Conservation (phyloP, 2,797 vertebrate genomes). For the Leucoraja ocellata region DNA sequence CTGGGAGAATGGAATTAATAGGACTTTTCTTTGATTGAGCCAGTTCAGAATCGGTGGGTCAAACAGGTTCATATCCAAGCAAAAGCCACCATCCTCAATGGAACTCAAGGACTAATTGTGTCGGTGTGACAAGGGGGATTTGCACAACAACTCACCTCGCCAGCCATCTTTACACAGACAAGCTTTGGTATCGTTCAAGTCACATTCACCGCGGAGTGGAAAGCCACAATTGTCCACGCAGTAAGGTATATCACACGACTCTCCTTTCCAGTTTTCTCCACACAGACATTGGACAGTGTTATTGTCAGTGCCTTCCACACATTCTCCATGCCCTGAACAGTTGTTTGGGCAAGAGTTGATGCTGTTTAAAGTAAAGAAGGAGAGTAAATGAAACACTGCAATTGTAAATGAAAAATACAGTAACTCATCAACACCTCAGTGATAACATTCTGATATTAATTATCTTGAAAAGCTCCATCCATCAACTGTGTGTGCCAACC, state of each 20-base stretch:
- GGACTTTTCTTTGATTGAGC: too few species aligned
- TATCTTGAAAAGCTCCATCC: neutral
- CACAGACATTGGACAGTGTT: slow-evolving; percentile 69
- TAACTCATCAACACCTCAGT: neutral
- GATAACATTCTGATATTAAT: neutral
- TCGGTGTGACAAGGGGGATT: too few species aligned
- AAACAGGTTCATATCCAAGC: too few species aligned
- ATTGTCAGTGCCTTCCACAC: slow-evolving; percentile 57
- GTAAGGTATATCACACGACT: slow-evolving; percentile 79
- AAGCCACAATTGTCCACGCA: slow-evolving; percentile 70
- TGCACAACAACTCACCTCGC: slow-evolving; percentile 71
- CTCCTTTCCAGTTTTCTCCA: slow-evolving; percentile 75
- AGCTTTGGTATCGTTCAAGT: slow-evolving; percentile 49
- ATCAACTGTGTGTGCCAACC: neutral
- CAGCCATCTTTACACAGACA: slow-evolving; percentile 71
- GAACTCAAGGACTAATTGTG: too few species aligned
- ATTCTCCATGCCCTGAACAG: slow-evolving; percentile 80
- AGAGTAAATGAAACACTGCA: neutral
- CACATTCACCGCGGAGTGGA: slow-evolving; percentile 68
- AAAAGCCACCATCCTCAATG: too few species aligned
- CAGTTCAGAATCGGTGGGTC: too few species aligned
- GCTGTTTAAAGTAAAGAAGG: slow-evolving; percentile 50
- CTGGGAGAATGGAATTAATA: too few species aligned
- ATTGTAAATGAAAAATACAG: neutral
- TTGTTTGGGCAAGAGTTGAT: slow-evolving; percentile 85